phyloP scores from a whole-genome alignment of 2,888 invertebrate genomes.

The Chrysina gloriosa region DNA sequence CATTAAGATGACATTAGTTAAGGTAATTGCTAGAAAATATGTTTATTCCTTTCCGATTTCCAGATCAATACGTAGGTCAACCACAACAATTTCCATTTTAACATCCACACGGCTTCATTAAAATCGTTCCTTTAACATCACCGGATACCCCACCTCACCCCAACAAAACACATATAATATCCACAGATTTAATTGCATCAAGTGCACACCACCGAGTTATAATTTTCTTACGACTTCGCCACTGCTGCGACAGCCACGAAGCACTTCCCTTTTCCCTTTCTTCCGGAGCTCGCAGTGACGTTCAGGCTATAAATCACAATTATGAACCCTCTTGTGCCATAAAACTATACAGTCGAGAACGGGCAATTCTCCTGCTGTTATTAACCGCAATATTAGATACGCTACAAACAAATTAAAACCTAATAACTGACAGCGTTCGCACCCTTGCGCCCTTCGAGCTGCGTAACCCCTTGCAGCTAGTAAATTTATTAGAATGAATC shows the following conservation, averaged over 20 bases:
- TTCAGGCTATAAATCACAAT: slow-evolving; percentile 45
- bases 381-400: slow-evolving; percentile 48
- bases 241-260: neutral
- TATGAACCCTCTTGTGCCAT: slow-evolving; percentile 42
- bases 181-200: slow-evolving; percentile 10
- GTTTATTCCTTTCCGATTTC: no score
- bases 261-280: neutral
- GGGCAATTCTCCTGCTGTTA: slow-evolving; percentile 42
- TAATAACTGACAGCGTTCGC: slow-evolving; percentile 41
- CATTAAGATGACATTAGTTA: no score
- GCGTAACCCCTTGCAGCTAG: neutral
- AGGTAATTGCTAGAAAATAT: no score
- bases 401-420: slow-evolving; percentile 48
- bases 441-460: slow-evolving; percentile 13
- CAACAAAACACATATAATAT: neutral
- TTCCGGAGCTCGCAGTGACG: neutral
- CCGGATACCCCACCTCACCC: neutral
- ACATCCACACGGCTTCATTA: no score
- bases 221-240: neutral
- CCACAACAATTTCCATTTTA: no score
- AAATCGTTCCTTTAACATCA: neutral
- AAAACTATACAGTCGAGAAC: slow-evolving; percentile 41
- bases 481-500: neutral
- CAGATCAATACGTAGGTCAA: no score
- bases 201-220: neutral